phyloP scores from a whole-genome alignment of 2,797 vertebrate species.

The Etheostoma nigrum region DNA sequence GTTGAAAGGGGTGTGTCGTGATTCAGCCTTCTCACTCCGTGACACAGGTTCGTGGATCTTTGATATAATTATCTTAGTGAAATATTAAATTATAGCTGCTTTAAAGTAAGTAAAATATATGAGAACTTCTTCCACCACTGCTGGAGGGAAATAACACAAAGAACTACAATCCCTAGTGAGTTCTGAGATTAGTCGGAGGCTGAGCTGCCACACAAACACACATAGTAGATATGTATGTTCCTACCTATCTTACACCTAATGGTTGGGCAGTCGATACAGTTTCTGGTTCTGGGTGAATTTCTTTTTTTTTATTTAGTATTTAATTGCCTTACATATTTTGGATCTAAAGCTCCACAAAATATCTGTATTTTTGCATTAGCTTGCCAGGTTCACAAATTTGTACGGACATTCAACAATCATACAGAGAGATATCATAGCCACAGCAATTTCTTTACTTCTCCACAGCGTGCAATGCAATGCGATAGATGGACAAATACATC shows the following conservation, averaged over 20 bases:
- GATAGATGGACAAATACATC: not conserved
- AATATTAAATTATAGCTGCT: not conserved
- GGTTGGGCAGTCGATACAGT: not conserved
- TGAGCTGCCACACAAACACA: conserved; percentile 1
- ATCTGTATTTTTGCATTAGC: not conserved
- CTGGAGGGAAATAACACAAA: not conserved
- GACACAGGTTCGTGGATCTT: too few relatives aligned
- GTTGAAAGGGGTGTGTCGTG: too few relatives aligned
- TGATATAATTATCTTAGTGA: not conserved
- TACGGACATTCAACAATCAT: not conserved
- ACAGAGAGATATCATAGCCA: not conserved
- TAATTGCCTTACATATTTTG: not conserved
- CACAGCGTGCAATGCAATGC: not conserved
- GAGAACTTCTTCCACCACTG: not conserved
- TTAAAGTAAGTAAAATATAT: not conserved
- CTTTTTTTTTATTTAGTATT: not conserved
- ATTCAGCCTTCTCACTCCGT: too few relatives aligned
- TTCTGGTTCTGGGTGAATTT: not conserved
- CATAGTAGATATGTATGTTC: too few relatives aligned
- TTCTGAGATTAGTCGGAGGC: not conserved
- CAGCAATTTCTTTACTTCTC: not conserved
- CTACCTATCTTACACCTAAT: not conserved
- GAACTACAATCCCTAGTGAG: not conserved
- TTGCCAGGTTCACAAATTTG: not conserved
- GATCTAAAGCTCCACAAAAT: not conserved